Evolutionary conservation across 2,888 invertebrate species (phyloP).

Genomic region (Charanyca ferruginea): DNA sequence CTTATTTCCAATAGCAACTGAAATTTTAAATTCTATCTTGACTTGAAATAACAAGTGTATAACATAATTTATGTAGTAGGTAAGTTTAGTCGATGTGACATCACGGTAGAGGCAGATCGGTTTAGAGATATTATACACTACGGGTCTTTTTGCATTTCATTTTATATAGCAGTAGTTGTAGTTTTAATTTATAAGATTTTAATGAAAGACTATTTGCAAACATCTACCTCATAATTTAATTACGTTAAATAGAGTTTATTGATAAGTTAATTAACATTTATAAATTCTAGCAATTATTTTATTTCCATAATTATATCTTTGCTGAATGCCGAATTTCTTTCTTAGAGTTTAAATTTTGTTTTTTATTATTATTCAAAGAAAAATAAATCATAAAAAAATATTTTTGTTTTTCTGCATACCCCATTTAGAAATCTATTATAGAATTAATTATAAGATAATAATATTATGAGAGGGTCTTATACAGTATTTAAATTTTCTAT

Average conservation of each 20-base stretch:
- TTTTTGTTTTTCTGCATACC: conserved; percentile 59
- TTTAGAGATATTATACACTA: conserved; percentile 71
- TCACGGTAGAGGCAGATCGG: conserved; percentile 59
- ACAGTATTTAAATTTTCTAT: neutral
- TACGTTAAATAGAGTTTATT: conserved; percentile 87
- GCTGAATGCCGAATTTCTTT: conserved; percentile 84
- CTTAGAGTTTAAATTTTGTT: conserved; percentile 90
- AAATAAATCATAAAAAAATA: conserved; percentile 81
- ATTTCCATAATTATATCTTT: conserved; percentile 76
- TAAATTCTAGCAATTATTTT: conserved; percentile 85
- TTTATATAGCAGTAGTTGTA: conserved; percentile 77
- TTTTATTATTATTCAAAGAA: conserved; percentile 88
- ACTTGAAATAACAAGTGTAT: conserved; percentile 19
- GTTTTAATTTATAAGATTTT: conserved; percentile 81
- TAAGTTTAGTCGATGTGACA: conserved; percentile 45
- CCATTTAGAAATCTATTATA: conserved; percentile 6
- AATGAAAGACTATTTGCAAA: conserved; percentile 89
- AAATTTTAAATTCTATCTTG: conserved; percentile 25
- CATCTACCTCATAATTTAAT: conserved; percentile 91
- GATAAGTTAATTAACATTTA: conserved; percentile 87
- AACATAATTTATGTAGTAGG: conserved; percentile 36
- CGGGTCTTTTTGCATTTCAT: conserved; percentile 78
- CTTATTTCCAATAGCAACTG: conserved; percentile 11
- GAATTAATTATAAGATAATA: no score
- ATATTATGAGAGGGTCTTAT: neutral